These are phyloP conservation scores for Drosophila conformis DNA, from an alignment of 2,888 invertebrate genomes.

Conservation along the genomic window DNA sequence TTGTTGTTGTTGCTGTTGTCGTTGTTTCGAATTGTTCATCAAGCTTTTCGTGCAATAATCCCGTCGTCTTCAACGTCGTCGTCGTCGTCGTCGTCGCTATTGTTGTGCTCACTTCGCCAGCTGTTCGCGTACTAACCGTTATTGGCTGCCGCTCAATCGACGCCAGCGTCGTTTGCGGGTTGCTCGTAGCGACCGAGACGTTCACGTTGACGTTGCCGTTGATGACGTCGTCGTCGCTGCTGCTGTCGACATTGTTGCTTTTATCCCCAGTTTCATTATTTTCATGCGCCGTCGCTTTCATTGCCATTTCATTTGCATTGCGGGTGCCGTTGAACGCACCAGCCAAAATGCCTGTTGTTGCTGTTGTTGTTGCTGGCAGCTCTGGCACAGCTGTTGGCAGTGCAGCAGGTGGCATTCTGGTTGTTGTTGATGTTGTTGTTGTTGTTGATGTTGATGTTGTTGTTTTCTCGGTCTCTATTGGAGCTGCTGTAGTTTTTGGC, in stretches of 20 bases:
- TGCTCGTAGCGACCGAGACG: conserved; percentile 44
- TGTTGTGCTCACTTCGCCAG: conserved; percentile 69
- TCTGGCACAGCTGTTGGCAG: conserved; percentile 46
- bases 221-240: conserved; percentile 41
- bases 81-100: conserved; percentile 14
- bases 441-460: conserved; percentile 19
- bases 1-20: conserved; percentile 40
- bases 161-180: conserved; percentile 24
- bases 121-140: conserved; percentile 75
- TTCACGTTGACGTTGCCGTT: conserved; percentile 33
- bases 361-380: conserved; percentile 12
- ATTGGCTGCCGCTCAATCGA: conserved; percentile 57
- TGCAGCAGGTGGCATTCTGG: conserved; percentile 20
- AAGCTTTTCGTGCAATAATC: conserved; percentile 37
- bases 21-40: conserved; percentile 50
- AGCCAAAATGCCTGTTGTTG: conserved; percentile 35
- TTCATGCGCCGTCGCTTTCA: conserved; percentile 57
- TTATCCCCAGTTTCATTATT: conserved; percentile 57
- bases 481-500: neutral
- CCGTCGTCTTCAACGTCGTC: conserved; percentile 32
- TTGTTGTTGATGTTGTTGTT: conserved; percentile 27
- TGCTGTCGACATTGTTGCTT: conserved; percentile 41
- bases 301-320: conserved; percentile 55
- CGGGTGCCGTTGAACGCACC: conserved; percentile 58
- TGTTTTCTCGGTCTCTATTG: conserved; percentile 14